These are phyloP conservation scores for Chaetogeoica ovagalla DNA, from an alignment of 2,888 invertebrate genomes.

Conservation along the genomic window DNA sequence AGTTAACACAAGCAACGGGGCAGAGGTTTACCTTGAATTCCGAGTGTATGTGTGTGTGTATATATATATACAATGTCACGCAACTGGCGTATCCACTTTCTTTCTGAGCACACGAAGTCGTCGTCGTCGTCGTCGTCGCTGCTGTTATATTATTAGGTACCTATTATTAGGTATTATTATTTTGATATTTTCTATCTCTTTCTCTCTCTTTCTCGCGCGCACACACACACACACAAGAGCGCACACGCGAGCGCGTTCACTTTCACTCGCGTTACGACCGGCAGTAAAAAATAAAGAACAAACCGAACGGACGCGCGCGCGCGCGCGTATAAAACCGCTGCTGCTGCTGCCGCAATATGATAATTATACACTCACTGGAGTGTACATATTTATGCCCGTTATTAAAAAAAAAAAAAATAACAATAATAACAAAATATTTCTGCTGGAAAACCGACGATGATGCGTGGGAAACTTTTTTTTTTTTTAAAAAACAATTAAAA, in stretches of 20 bases:
- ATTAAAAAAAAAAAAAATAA: too few species aligned
- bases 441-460: too few species aligned
- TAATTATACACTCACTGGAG: background rate
- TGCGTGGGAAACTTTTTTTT: too few species aligned
- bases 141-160: too few species aligned
- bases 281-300: background rate
- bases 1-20: background rate
- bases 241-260: slow-evolving; percentile 10
- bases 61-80: slow-evolving; percentile 25
- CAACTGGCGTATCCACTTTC: slow-evolving; percentile 44
- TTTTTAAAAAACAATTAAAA: too few species aligned
- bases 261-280: slow-evolving; percentile 43
- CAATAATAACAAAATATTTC: too few species aligned
- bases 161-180: slow-evolving; percentile 14
- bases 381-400: background rate
- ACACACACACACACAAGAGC: too few species aligned
- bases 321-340: too few species aligned
- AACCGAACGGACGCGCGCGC: background rate
- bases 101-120: slow-evolving; percentile 27
- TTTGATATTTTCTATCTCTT: slow-evolving; percentile 32
- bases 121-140: background rate
- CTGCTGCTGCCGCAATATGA: too few species aligned
- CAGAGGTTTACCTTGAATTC: slow-evolving; percentile 43
- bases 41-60: background rate
- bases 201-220: too few species aligned